Conservation (phyloP, 2,888 invertebrate genomes). For the Melieria omissa region DNA sequence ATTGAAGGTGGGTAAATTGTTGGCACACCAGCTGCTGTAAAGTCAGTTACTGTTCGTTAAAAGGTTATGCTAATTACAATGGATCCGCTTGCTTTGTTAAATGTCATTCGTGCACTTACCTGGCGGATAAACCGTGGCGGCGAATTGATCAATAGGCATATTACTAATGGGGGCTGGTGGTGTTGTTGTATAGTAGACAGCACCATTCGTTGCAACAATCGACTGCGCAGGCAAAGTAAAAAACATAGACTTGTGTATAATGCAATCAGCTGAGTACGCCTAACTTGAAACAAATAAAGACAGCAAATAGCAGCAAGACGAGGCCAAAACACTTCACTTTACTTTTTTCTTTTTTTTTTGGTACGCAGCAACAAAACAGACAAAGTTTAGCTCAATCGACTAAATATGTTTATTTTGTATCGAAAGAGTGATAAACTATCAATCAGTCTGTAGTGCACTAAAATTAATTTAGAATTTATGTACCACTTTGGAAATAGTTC, state of each 20-base stretch:
- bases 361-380: neutral
- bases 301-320: no score
- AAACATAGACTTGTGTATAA: neutral
- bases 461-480: no score
- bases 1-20: conserved; percentile 68
- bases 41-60: conserved; percentile 42
- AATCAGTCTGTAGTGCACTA: no score
- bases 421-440: no score
- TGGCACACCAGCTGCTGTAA: conserved; percentile 65
- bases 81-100: neutral
- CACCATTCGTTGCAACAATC: conserved; percentile 67
- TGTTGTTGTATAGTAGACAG: conserved; percentile 67
- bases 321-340: no score
- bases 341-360: neutral
- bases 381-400: neutral
- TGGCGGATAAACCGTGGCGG: conserved; percentile 67
- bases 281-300: no score
- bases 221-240: conserved; percentile 54
- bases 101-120: conserved; percentile 53
- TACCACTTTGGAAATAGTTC: no score
- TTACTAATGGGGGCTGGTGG: conserved; percentile 68
- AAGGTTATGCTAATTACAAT: conserved; percentile 32
- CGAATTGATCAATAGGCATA: conserved; percentile 68
- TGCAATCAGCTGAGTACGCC: no score
- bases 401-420: no score